phyloP scores from a whole-genome alignment of 2,113 vertebrate genomes.

The Camelus bactrianus region DNA sequence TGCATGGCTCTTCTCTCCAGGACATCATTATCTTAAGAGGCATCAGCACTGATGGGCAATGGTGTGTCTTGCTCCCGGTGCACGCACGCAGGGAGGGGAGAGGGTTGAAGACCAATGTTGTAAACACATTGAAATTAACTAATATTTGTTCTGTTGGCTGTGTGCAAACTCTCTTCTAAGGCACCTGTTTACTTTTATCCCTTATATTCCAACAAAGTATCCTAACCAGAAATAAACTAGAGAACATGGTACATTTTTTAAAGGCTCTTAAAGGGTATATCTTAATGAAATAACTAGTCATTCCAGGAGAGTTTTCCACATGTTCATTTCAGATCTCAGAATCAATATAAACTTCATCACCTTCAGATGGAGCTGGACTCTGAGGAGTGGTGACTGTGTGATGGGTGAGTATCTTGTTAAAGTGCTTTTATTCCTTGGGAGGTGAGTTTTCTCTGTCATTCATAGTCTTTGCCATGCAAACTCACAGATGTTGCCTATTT shows the following conservation, averaged over 20 bases:
- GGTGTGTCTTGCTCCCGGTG: not conserved
- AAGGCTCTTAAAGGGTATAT: not conserved
- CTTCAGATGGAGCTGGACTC: not conserved
- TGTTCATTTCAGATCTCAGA: not conserved
- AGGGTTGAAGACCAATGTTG: not conserved
- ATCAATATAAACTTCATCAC: not conserved
- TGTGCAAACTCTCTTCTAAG: not conserved
- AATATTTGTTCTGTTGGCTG: too few relatives aligned
- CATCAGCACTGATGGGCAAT: rapidly evolving
- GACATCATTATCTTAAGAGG: too few relatives aligned
- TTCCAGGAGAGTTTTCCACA: rapidly evolving
- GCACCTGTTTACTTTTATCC: not conserved
- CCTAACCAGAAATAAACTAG: not conserved
- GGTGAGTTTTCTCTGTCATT: not conserved
- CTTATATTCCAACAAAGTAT: not conserved
- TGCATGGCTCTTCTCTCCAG: not conserved
- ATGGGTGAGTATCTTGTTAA: not conserved
- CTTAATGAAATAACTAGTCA: not conserved
- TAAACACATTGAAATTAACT: not conserved
- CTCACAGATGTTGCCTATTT: not conserved
- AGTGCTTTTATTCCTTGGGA: not conserved
- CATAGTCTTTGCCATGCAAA: not conserved
- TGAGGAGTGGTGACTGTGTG: not conserved
- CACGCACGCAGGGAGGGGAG: not conserved
- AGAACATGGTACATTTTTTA: not conserved